Evolutionary conservation across 2,113 vertebrate species (phyloP).

Genomic region (Upupa epops): DNA sequence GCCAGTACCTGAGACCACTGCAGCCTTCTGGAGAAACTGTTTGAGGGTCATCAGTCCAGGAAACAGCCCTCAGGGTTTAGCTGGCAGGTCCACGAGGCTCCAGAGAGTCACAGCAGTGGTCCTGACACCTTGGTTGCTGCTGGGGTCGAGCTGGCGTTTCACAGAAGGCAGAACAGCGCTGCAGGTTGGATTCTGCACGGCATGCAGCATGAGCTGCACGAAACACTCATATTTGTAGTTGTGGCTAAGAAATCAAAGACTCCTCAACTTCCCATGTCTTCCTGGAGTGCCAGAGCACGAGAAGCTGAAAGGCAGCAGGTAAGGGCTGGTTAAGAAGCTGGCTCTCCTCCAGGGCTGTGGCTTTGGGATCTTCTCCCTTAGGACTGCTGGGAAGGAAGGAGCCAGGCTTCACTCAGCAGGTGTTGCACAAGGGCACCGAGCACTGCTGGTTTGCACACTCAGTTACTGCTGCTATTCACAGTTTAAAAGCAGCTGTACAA

Average conservation of each 20-base stretch:
- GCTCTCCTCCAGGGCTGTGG: not conserved
- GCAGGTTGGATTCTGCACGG: not conserved
- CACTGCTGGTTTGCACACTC: not conserved
- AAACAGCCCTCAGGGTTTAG: not conserved
- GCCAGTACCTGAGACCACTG: not conserved
- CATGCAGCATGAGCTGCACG: not conserved
- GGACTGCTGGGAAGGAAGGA: not conserved
- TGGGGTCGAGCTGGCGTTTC: not conserved
- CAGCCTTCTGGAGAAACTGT: not conserved
- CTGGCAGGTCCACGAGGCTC: not conserved
- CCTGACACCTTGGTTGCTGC: not conserved
- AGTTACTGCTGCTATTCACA: not conserved
- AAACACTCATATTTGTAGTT: not conserved
- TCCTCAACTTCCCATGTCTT: not conserved
- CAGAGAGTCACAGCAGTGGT: not conserved
- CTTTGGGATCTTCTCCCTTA: not conserved
- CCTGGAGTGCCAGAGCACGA: not conserved
- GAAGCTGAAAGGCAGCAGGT: not conserved
- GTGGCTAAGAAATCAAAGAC: not conserved
- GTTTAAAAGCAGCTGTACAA: too few relatives aligned
- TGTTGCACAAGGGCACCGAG: not conserved
- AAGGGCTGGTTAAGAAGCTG: not conserved
- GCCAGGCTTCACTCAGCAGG: not conserved
- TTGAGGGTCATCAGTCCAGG: not conserved
- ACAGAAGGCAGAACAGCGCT: not conserved